Conservation (phyloP, 2,113 vertebrate species). For the Dissostichus mawsoni region DNA sequence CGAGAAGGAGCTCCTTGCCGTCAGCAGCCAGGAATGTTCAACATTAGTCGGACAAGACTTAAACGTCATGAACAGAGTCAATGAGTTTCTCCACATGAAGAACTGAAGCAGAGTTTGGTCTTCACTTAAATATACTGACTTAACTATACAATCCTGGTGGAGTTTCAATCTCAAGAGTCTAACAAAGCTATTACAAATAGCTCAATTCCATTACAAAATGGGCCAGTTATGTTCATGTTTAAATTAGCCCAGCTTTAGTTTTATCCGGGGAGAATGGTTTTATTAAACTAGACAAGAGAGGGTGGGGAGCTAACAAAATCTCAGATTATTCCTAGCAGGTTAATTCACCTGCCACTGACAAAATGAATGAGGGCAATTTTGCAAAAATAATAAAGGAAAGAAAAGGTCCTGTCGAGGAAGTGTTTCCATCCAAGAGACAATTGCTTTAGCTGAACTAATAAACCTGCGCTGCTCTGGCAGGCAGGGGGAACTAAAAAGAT, state of each 20-base stretch:
- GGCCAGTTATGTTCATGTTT: constrained; percentile 88
- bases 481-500: constrained; percentile 77
- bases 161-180: constrained; percentile 89
- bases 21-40: constrained; percentile 24
- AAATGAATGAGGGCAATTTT: constrained; percentile 96
- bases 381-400: constrained; percentile 92
- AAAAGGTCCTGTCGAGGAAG: constrained; percentile 78
- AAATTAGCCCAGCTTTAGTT: constrained; percentile 87
- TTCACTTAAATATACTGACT: constrained; percentile 74
- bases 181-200: constrained; percentile 91
- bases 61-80: constrained; percentile 49
- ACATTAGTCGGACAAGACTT: constrained; percentile 44
- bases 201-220: constrained; percentile 93
- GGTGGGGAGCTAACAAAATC: constrained; percentile 85
- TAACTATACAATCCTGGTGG: constrained; percentile 85
- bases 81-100: constrained; percentile 72
- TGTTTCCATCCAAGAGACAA: constrained; percentile 81
- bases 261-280: constrained; percentile 83
- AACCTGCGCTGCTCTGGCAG: constrained; percentile 72
- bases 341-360: constrained; percentile 90
- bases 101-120: constrained; percentile 79
- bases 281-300: constrained; percentile 84
- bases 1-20: constrained; percentile 18
- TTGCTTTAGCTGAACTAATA: constrained; percentile 82
- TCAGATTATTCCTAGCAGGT: constrained; percentile 90